These are phyloP conservation scores for Perccottus glenii DNA, from an alignment of 2,113 vertebrate genomes.

Conservation along the genomic window DNA sequence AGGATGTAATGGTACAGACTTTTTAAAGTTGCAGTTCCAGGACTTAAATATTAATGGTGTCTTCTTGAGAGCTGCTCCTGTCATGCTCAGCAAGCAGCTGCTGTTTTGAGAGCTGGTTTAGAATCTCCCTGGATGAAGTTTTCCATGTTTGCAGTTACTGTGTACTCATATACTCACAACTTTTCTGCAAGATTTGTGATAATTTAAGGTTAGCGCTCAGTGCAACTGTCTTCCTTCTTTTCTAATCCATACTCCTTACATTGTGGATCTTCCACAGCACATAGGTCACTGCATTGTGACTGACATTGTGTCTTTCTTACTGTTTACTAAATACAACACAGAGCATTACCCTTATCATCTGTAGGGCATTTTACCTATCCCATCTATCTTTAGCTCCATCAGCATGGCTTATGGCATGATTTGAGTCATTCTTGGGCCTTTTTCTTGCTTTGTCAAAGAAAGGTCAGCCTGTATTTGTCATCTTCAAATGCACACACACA, in stretches of 20 bases:
- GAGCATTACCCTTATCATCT: constrained; percentile 53
- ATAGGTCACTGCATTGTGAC: constrained; percentile 26
- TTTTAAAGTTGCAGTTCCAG: constrained; percentile 56
- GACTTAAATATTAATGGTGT: constrained; percentile 71
- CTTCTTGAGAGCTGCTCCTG: constrained; percentile 47
- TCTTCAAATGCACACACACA: too few species aligned
- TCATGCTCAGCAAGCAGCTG: constrained; percentile 47
- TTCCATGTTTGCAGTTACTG: constrained; percentile 28
- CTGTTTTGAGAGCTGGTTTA: constrained; percentile 44
- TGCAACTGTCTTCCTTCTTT: constrained; percentile 13
- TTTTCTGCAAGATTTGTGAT: constrained; percentile 44
- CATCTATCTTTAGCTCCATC: constrained; percentile 59
- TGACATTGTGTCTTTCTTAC: constrained; percentile 15
- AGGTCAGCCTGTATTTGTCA: too few species aligned
- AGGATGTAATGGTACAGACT: constrained; percentile 67
- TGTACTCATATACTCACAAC: constrained; percentile 30
- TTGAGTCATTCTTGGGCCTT: constrained; percentile 62
- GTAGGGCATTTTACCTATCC: constrained; percentile 43
- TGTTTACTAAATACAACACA: constrained; percentile 8
- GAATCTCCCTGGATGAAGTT: constrained; percentile 53
- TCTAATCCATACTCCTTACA: constrained; percentile 5
- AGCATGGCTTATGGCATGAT: constrained; percentile 51
- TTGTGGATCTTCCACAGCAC: constrained; percentile 12
- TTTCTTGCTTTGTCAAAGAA: not conserved
- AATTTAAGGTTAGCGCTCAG: constrained; percentile 38